phyloP scores from a whole-genome alignment of 1,140 invertebrate genomes.

The Ridgeia piscesae region DNA sequence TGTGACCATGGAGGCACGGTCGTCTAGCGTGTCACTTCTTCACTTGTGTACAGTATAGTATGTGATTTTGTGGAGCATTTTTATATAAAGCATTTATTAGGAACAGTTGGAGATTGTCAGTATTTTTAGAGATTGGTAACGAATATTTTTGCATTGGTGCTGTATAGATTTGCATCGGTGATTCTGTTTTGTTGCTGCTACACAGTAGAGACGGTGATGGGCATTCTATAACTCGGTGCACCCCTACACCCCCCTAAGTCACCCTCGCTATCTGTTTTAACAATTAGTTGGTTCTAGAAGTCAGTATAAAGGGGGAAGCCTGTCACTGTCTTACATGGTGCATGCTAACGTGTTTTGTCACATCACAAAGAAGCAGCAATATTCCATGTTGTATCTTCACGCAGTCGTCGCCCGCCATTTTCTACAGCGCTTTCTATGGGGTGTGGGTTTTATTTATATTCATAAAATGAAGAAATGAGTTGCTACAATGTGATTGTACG shows the following conservation, averaged over 20 bases:
- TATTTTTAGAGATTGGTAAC: background rate
- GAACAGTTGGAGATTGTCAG: background rate
- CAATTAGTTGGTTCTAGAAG: background rate
- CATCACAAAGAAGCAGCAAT: background rate
- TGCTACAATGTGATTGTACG: background rate
- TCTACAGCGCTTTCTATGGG: background rate
- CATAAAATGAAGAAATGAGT: background rate
- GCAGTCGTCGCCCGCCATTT: background rate
- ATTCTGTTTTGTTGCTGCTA: background rate
- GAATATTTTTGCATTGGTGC: background rate
- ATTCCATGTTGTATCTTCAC: background rate
- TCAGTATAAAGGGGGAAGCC: background rate
- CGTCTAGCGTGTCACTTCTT: background rate
- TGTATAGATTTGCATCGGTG: background rate
- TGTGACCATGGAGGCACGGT: background rate
- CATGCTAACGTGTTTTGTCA: background rate
- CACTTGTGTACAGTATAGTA: background rate
- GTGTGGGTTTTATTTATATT: slow-evolving; percentile 6
- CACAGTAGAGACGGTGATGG: background rate
- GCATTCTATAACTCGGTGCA: background rate
- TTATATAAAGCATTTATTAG: slow-evolving; percentile 7
- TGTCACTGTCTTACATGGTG: background rate
- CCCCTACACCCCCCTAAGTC: background rate
- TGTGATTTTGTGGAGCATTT: background rate
- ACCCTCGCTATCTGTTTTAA: background rate